phyloP scores from a whole-genome alignment of 92 coral and sea anemone species.

The Metridium senile region DNA sequence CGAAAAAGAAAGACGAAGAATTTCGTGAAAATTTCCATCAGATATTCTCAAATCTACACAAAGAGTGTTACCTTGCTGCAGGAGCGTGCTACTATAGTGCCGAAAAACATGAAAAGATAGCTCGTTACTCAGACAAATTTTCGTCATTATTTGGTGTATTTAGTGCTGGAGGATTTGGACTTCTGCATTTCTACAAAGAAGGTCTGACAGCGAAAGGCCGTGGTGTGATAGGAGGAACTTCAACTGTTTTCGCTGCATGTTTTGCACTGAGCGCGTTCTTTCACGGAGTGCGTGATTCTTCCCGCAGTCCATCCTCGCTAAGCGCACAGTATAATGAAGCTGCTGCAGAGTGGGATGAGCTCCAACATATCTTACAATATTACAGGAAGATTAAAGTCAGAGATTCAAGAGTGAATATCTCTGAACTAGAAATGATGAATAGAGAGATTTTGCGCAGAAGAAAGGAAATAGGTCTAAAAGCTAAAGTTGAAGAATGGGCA shows the following conservation, averaged over 20 bases:
- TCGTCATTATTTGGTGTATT: slow-evolving; percentile 28
- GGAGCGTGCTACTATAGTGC: slow-evolving; percentile 46
- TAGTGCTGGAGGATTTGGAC: slow-evolving; percentile 51
- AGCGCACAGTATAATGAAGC: slow-evolving; percentile 33
- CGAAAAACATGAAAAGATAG: slow-evolving; percentile 37
- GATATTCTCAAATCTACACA: slow-evolving; percentile 37
- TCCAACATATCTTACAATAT: slow-evolving; percentile 32
- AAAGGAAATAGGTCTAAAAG: slow-evolving; percentile 38
- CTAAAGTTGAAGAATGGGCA: slow-evolving; percentile 48
- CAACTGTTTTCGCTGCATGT: slow-evolving; percentile 39
- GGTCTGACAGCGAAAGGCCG: slow-evolving; percentile 30
- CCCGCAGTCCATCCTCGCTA: slow-evolving; percentile 36
- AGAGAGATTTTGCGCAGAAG: slow-evolving; percentile 39
- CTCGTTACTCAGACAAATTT: slow-evolving; percentile 24
- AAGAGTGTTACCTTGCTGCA: slow-evolving; percentile 32
- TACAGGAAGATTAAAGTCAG: slow-evolving; percentile 39
- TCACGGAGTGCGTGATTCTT: slow-evolving; percentile 28
- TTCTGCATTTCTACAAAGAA: slow-evolving; percentile 43
- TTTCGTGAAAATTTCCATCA: slow-evolving; percentile 28
- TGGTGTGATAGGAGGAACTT: slow-evolving; percentile 30
- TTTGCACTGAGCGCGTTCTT: slow-evolving; percentile 46
- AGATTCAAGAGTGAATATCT: slow-evolving; percentile 35
- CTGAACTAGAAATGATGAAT: slow-evolving; percentile 47
- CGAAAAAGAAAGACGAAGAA: slow-evolving; percentile 17
- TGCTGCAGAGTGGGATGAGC: slow-evolving; percentile 51